These are phyloP conservation scores for Pseudorhombus dupliciocellatus DNA, from an alignment of 2,113 vertebrate genomes.

Conservation along the genomic window DNA sequence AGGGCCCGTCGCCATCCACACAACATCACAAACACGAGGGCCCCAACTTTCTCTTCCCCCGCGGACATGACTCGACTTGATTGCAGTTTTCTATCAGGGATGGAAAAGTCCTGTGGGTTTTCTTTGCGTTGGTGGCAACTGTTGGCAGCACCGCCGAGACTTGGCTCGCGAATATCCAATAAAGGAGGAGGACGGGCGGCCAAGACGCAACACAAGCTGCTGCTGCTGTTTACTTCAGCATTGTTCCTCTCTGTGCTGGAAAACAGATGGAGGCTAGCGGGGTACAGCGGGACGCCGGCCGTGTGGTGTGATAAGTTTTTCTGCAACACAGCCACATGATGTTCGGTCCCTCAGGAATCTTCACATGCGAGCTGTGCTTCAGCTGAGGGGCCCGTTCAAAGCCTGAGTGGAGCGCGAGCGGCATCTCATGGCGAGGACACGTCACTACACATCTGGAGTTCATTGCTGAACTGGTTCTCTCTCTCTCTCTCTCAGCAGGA, in stretches of 20 bases:
- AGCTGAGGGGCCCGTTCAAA: background rate
- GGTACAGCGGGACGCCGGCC: background rate
- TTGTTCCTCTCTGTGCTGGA: slow-evolving; percentile 31
- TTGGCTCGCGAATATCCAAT: slow-evolving; percentile 53
- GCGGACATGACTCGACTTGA: slow-evolving; percentile 47
- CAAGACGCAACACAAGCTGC: slow-evolving; percentile 60
- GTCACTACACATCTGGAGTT: background rate
- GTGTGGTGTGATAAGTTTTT: background rate
- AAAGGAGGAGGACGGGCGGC: slow-evolving; percentile 27
- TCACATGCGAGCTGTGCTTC: background rate
- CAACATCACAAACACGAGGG: slow-evolving; percentile 43
- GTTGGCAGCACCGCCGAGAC: slow-evolving; percentile 52
- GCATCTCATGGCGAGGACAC: slow-evolving; percentile 43
- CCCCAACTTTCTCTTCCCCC: slow-evolving; percentile 37
- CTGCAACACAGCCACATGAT: background rate
- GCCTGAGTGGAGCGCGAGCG: background rate
- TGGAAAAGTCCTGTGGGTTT: slow-evolving; percentile 69
- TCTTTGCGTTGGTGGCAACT: slow-evolving; percentile 62
- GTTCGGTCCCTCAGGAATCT: background rate
- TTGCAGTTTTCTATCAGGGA: slow-evolving; percentile 65
- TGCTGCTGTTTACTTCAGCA: slow-evolving; percentile 50
- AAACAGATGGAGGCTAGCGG: slow-evolving; percentile 36
- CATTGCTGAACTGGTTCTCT: background rate
- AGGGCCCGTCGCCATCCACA: slow-evolving; percentile 20
- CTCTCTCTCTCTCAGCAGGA: too few species aligned